These are phyloP conservation scores for Aphrophora alni DNA, from an alignment of 2,888 invertebrate genomes.

Conservation along the genomic window DNA sequence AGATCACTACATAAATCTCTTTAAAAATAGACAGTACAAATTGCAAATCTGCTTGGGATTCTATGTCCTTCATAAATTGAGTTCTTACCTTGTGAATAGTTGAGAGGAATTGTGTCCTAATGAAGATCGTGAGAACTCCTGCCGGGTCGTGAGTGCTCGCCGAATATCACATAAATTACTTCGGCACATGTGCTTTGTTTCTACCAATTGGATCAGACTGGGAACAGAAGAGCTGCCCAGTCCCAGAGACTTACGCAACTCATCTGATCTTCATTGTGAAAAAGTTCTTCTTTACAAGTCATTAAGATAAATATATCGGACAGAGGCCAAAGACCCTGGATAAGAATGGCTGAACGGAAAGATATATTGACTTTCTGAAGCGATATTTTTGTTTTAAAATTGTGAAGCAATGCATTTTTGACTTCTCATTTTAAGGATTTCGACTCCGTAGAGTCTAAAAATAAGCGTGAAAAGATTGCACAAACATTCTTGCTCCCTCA, in stretches of 20 bases:
- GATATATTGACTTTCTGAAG: too few species aligned
- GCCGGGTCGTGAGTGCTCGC: slow-evolving; percentile 9
- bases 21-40: too few species aligned
- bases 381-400: too few species aligned
- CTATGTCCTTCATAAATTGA: neutral
- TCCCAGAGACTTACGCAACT: neutral
- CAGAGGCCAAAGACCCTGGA: too few species aligned
- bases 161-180: slow-evolving; percentile 4
- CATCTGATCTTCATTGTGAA: neutral
- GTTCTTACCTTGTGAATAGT: neutral
- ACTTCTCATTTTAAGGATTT: too few species aligned
- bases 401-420: too few species aligned
- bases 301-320: neutral
- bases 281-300: neutral
- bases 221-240: neutral
- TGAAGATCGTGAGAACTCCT: neutral
- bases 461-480: too few species aligned
- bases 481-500: too few species aligned
- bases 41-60: too few species aligned
- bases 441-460: too few species aligned
- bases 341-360: too few species aligned
- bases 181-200: neutral
- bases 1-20: too few species aligned
- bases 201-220: neutral
- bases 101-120: neutral